phyloP scores from a whole-genome alignment of 2,888 invertebrate genomes.

The Melitaea athalia region DNA sequence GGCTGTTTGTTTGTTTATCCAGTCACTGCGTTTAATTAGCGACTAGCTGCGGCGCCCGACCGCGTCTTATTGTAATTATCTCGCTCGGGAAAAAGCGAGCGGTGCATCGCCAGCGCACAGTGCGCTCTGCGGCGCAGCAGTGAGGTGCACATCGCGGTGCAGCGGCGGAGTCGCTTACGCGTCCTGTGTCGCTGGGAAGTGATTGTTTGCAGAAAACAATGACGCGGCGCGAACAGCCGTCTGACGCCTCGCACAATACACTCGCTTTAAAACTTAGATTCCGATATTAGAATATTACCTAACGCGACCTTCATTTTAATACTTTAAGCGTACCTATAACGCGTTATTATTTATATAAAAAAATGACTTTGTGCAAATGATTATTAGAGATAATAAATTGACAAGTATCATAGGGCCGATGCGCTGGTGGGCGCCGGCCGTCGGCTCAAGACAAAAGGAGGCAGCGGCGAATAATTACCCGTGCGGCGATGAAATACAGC shows the following conservation, averaged over 20 bases:
- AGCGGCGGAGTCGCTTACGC: background rate
- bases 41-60: conserved; percentile 35
- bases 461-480: conserved; percentile 25
- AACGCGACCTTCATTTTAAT: background rate
- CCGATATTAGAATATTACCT: background rate
- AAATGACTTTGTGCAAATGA: background rate
- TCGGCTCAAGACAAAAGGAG: conserved; percentile 25
- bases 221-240: background rate
- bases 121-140: background rate
- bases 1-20: conserved; percentile 57
- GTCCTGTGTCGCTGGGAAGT: conserved; percentile 6
- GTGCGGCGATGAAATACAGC: conserved; percentile 26
- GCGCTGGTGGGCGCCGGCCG: conserved; percentile 8
- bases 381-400: background rate
- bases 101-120: conserved; percentile 20
- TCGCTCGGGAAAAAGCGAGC: conserved; percentile 27
- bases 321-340: background rate
- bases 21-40: conserved; percentile 66
- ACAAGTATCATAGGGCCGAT: background rate
- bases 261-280: background rate
- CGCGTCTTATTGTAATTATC: conserved; percentile 33
- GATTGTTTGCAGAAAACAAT: conserved; percentile 13
- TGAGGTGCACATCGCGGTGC: background rate
- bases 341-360: background rate
- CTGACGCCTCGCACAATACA: background rate